Percentiles rank a stretch among this genome's conserved stretches.
phyloP scores from a whole-genome alignment of 2,888 invertebrate genomes.

The Heteromyza rotundicornis region DNA sequence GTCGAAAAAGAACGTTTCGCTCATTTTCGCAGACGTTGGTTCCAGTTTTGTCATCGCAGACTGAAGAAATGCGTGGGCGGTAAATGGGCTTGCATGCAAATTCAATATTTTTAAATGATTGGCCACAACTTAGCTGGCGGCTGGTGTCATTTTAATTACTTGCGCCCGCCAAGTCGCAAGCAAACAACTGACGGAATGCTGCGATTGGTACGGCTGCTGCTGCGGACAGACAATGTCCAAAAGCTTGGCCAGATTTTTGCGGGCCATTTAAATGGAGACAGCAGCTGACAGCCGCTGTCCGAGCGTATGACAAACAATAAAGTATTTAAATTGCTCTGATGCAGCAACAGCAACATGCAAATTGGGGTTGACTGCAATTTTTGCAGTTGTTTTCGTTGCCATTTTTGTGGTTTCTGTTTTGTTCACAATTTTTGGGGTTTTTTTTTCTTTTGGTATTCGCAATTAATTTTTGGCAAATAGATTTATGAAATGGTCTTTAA shows the following conservation, averaged over 20 bases:
- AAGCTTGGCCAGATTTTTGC: background rate
- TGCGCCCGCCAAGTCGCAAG: background rate
- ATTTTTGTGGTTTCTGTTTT: background rate
- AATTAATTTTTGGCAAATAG: conserved; percentile 21
- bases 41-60: background rate
- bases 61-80: conserved; percentile 1
- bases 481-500: conserved; percentile 28
- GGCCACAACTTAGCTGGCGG: conserved; percentile 1
- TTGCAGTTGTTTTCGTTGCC: too few relatives aligned
- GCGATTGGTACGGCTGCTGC: too few relatives aligned
- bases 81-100: too few relatives aligned
- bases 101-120: background rate
- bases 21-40: background rate
- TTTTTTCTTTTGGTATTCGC: background rate
- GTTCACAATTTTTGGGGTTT: background rate
- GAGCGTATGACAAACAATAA: background rate
- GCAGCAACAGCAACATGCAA: background rate
- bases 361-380: background rate
- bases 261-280: conserved; percentile 1
- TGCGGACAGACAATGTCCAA: too few relatives aligned
- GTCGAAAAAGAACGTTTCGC: background rate
- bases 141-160: conserved; percentile 1
- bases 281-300: background rate
- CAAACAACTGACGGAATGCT: background rate
- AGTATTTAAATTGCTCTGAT: background rate